Evolutionary conservation across 2,888 invertebrate species (phyloP).

Genomic region (Aspidapion aeneum): DNA sequence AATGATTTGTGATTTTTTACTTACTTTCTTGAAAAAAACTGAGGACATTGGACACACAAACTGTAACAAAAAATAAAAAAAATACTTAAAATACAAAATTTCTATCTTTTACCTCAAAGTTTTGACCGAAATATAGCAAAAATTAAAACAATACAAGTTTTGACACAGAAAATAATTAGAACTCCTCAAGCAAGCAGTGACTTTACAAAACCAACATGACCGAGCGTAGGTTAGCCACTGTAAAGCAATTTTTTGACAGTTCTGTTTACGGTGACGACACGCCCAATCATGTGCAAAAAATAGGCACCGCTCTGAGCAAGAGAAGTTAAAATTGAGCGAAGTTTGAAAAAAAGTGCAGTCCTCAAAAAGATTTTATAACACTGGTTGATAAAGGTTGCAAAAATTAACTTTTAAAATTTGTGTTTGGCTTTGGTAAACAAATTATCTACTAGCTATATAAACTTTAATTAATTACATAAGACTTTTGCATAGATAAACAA

Average conservation of each 20-base stretch:
- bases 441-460: too few relatives aligned
- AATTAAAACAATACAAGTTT: not conserved
- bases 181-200: slow-evolving; percentile 34
- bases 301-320: slow-evolving; percentile 37
- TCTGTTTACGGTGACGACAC: slow-evolving; percentile 40
- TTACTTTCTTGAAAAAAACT: not conserved
- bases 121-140: not conserved
- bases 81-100: too few relatives aligned
- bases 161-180: slow-evolving; percentile 39
- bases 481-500: too few relatives aligned
- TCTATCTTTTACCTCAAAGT: not conserved
- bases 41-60: not conserved
- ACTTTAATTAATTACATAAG: too few relatives aligned
- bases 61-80: not conserved
- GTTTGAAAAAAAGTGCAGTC: slow-evolving; percentile 39
- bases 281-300: slow-evolving; percentile 36
- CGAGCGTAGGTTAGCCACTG: slow-evolving; percentile 33
- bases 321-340: slow-evolving; percentile 37
- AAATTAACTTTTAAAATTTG: too few relatives aligned
- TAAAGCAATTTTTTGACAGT: slow-evolving; percentile 29
- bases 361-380: slow-evolving; percentile 33
- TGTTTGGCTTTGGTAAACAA: too few relatives aligned
- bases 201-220: slow-evolving; percentile 46
- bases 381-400: too few relatives aligned
- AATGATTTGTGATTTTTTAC: too few relatives aligned